Conservation (phyloP, 2,797 vertebrate species). For the Xenops minutus region DNA sequence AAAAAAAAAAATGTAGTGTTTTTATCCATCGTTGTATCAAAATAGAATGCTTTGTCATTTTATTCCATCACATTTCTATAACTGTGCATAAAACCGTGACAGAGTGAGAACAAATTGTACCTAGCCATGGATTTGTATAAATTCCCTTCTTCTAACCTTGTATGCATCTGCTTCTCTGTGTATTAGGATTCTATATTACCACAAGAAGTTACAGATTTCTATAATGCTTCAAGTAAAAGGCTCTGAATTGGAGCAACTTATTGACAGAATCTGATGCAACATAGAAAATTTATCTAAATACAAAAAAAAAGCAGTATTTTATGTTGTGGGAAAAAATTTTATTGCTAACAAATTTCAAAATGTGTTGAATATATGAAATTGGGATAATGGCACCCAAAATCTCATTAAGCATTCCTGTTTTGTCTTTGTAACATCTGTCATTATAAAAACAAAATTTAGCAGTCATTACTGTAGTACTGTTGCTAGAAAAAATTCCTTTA, state of each 20-base stretch:
- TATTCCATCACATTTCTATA: background rate
- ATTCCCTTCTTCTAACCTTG: background rate
- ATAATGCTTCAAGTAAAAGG: background rate
- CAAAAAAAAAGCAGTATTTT: background rate
- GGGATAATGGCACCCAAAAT: background rate
- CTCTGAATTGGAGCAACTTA: background rate
- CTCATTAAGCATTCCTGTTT: slow-evolving; percentile 42
- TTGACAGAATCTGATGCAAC: background rate
- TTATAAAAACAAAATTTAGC: slow-evolving; percentile 45
- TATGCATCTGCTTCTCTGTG: background rate
- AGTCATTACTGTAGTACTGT: slow-evolving; percentile 5
- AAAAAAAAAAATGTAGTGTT: background rate
- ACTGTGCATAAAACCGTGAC: background rate
- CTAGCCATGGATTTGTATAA: background rate
- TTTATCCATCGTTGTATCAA: background rate
- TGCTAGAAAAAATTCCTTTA: background rate
- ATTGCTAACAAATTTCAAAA: background rate
- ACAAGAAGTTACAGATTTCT: background rate
- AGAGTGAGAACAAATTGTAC: background rate
- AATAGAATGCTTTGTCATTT: slow-evolving; percentile 9
- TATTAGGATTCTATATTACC: background rate
- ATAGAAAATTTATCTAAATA: background rate
- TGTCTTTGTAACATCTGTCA: slow-evolving; percentile 37
- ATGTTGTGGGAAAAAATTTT: background rate
- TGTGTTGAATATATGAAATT: background rate